phyloP scores from a whole-genome alignment of 92 coral and sea anemone species.

The Blastomussa wellsi region DNA sequence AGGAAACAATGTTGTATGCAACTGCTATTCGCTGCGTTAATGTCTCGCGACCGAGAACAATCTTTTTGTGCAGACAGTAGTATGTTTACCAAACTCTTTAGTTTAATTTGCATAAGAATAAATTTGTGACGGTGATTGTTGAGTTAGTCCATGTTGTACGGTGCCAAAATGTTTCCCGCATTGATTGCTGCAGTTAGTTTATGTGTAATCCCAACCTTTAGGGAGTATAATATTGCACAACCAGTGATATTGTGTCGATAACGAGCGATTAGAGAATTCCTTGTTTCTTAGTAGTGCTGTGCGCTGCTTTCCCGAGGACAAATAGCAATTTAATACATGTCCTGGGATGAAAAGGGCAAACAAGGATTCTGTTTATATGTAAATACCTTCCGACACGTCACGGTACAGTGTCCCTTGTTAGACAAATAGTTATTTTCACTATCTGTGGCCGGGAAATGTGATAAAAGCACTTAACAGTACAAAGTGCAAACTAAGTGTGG shows the following conservation, averaged over 20 bases:
- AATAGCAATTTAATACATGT: constrained; percentile 15
- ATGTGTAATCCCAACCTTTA: not conserved
- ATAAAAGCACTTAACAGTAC: constrained; percentile 17
- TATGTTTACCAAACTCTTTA: constrained; percentile 40
- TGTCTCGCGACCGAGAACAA: constrained; percentile 29
- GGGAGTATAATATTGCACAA: not conserved
- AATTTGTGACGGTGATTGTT: constrained; percentile 25
- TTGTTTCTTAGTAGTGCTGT: not conserved
- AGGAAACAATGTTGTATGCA: constrained; percentile 31
- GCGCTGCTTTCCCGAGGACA: not conserved
- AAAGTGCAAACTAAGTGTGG: not conserved
- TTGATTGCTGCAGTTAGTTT: constrained; percentile 17
- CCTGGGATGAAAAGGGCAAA: constrained; percentile 17
- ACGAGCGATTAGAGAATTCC: constrained; percentile 25
- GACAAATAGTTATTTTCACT: not conserved
- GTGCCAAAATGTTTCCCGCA: constrained; percentile 21
- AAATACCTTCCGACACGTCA: constrained; percentile 26
- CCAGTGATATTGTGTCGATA: constrained; percentile 12
- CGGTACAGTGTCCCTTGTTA: not conserved
- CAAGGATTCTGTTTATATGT: constrained; percentile 25
- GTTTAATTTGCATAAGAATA: constrained; percentile 51
- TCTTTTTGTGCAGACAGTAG: constrained; percentile 48
- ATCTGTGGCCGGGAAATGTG: not conserved
- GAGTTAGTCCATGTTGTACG: constrained; percentile 10
- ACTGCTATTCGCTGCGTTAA: constrained; percentile 14